Base-by-base conservation (phyloP, 2,797 vertebrate species). In the Siniperca obscura region DNA sequence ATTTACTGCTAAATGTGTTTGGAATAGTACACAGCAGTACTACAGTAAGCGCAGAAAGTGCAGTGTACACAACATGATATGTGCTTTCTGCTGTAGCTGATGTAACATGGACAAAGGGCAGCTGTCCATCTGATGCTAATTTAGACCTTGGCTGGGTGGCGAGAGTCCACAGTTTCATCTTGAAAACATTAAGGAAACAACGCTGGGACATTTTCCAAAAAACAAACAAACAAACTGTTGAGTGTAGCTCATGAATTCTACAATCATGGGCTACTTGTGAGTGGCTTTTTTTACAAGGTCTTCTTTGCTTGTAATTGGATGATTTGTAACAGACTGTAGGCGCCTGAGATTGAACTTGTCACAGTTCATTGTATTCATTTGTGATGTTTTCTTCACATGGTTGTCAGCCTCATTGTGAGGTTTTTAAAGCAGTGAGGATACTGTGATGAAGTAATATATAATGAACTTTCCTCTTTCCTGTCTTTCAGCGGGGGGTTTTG, bases 401-500 rank as follows among this genome's bases (percentile, higher is more conserved):
- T 19, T 27, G 36, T 50, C 0, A 73, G 55, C 53, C 46, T 68
- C 48, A 6, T 2, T n/a, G 17, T 19, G 25, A 17, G 68, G 9
- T 12, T 9, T 27, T 38, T 36, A 36, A 53, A 57, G 60, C 56
- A 21, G 25, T 6, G 6, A 13, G 12, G 22, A 7, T 25, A 5
- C 4, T 36, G 14, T 42, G 7, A 48, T 60, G 7, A 22, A 17
- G 16, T 36, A 56, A 60, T 11, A 0, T 48, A 1, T 25, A 1
- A 5, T 48, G 17, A 57, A 25, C 19, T 27, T 8, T 44, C 8
- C 25, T 52, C 19, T 21, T 16, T 36, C 25, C 16, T 40, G 40
- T 50, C n/a, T 55, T 19, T 44, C 81, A 99, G 98, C 93, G 81
- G 96, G 97, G 2, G 97, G 97, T 17, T 99, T 98, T 85, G 97